A percentile compares a stretch with the other conserved stretches of the same genome.
Evolutionary conservation across 2,888 invertebrate species (phyloP).

Genomic region (Eupithecia subumbrata): DNA sequence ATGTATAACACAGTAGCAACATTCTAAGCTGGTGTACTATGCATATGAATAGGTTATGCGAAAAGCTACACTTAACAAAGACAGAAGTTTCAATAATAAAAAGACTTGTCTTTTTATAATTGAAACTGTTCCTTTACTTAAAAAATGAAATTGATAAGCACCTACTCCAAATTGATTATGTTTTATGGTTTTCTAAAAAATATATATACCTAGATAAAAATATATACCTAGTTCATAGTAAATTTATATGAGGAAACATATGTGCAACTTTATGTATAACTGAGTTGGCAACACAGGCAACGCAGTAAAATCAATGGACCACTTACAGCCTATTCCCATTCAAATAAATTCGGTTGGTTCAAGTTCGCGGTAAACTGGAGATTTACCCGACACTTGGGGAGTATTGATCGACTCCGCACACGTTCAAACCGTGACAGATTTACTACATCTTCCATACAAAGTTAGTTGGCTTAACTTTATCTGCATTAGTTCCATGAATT

Average conservation of each 20-base stretch:
- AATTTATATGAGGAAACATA: neutral
- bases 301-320: constrained; percentile 70
- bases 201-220: no score
- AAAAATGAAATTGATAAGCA: neutral
- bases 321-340: constrained; percentile 63
- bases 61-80: neutral
- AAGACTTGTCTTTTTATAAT: neutral
- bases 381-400: constrained; percentile 43
- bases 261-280: neutral
- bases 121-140: neutral
- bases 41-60: neutral
- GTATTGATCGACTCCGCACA: constrained; percentile 52
- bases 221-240: neutral
- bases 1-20: neutral
- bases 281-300: constrained; percentile 54
- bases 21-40: neutral
- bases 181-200: neutral
- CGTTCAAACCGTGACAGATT: constrained; percentile 43
- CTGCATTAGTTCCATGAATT: neutral
- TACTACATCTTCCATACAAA: constrained; percentile 1
- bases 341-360: constrained; percentile 58
- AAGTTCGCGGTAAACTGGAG: constrained; percentile 56
- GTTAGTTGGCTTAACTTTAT: neutral
- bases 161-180: neutral
- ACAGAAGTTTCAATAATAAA: no score